Evolutionary conservation across 2,113 vertebrate genomes (phyloP).

Genomic region (Rattus rattus): DNA sequence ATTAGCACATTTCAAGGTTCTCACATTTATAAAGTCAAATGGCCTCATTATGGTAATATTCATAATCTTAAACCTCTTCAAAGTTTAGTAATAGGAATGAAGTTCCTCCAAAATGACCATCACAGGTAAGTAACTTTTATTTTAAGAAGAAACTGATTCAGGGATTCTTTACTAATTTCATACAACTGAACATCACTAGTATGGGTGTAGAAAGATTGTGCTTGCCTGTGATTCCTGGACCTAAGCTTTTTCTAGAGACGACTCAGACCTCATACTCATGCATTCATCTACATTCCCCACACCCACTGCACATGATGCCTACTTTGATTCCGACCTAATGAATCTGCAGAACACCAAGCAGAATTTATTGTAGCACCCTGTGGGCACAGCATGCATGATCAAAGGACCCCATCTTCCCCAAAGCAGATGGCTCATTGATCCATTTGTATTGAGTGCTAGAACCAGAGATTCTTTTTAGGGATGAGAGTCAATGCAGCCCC

Average conservation of each 20-base stretch:
- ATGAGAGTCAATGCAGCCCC: neutral
- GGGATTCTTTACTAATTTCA: neutral
- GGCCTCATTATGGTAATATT: neutral
- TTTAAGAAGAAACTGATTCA: neutral
- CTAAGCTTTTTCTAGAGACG: neutral
- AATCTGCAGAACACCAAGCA: neutral
- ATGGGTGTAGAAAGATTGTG: neutral
- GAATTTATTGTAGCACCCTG: neutral
- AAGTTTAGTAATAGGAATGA: neutral
- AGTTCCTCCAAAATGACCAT: neutral
- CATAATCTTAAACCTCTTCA: neutral
- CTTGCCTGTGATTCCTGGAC: accelerated
- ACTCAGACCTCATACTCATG: accelerated
- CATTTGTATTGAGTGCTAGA: neutral
- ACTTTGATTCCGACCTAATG: neutral
- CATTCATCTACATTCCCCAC: neutral
- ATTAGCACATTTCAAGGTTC: neutral
- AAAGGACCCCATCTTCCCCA: neutral
- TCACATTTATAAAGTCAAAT: neutral
- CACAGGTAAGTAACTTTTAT: neutral
- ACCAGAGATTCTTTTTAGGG: neutral
- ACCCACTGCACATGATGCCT: too few relatives aligned
- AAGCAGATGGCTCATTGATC: neutral
- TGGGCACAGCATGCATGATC: neutral
- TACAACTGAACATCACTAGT: neutral